These are phyloP conservation scores for Batillaria attramentaria DNA, from an alignment of 1,140 invertebrate genomes.

Conservation along the genomic window DNA sequence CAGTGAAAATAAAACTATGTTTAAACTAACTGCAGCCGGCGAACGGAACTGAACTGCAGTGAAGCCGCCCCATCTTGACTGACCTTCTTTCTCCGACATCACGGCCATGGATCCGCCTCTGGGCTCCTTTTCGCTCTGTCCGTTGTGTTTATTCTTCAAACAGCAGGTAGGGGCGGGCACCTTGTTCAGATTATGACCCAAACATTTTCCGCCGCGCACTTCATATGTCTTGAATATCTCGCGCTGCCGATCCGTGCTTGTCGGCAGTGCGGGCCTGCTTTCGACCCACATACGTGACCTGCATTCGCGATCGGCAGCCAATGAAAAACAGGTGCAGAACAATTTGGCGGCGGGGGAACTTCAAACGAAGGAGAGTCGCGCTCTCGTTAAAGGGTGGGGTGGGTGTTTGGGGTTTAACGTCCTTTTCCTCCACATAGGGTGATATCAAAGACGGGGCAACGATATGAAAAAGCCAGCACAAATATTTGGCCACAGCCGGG, in stretches of 20 bases:
- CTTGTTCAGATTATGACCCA: conserved; percentile 1
- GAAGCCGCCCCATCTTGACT: no score
- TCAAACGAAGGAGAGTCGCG: neutral
- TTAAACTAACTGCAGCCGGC: no score
- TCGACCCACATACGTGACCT: conserved; percentile 14
- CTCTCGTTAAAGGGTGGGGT: neutral
- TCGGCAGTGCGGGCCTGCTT: neutral
- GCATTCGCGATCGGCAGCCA: neutral
- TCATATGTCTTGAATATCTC: conserved; percentile 11
- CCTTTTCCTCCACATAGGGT: no score
- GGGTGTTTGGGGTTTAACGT: no score
- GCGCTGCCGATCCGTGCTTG: neutral
- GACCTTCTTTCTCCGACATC: no score
- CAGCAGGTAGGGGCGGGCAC: neutral
- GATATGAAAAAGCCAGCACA: no score
- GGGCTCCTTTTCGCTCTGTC: neutral
- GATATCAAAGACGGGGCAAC: no score
- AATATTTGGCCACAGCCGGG: no score
- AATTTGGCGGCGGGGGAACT: neutral
- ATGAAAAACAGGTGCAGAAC: neutral
- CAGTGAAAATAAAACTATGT: no score
- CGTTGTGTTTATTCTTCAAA: neutral
- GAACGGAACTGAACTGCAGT: no score
- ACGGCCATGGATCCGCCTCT: no score
- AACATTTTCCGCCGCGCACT: neutral